Conservation (phyloP, 1,140 invertebrate genomes). For the Eriosoma lanigerum region DNA sequence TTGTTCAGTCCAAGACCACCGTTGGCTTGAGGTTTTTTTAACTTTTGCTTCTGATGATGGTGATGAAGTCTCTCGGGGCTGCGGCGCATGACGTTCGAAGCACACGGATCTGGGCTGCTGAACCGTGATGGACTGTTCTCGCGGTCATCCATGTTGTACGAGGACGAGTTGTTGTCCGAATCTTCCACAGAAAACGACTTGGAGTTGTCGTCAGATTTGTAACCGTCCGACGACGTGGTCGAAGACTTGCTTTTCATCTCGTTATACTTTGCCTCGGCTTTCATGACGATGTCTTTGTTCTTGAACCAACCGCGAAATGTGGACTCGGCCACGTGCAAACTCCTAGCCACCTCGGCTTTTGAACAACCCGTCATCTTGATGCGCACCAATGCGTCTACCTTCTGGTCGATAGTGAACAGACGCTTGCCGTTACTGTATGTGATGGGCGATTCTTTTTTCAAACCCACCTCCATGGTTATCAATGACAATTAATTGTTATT, state of each 20-base stretch:
- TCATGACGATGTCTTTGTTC: constrained; percentile 44
- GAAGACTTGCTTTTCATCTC: constrained; percentile 34
- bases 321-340: constrained; percentile 46
- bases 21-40: neutral
- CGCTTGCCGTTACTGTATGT: constrained; percentile 49
- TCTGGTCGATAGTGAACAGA: constrained; percentile 43
- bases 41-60: neutral
- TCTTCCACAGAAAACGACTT: constrained; percentile 27
- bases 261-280: constrained; percentile 34
- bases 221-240: constrained; percentile 15
- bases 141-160: constrained; percentile 17
- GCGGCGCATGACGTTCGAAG: neutral
- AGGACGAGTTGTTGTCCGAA: constrained; percentile 33
- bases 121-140: constrained; percentile 12
- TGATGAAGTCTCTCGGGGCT: neutral
- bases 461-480: constrained; percentile 34
- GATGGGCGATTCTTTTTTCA: constrained; percentile 29
- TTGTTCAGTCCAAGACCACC: neutral
- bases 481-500: no score
- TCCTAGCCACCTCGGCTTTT: constrained; percentile 41
- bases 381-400: constrained; percentile 46
- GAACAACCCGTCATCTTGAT: constrained; percentile 44
- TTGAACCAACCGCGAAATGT: constrained; percentile 46
- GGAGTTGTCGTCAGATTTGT: constrained; percentile 36
- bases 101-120: constrained; percentile 29